A percentile compares a stretch with the other conserved stretches of the same genome.
phyloP scores from a whole-genome alignment of 2,113 vertebrate genomes.

The Holacanthus passer region DNA sequence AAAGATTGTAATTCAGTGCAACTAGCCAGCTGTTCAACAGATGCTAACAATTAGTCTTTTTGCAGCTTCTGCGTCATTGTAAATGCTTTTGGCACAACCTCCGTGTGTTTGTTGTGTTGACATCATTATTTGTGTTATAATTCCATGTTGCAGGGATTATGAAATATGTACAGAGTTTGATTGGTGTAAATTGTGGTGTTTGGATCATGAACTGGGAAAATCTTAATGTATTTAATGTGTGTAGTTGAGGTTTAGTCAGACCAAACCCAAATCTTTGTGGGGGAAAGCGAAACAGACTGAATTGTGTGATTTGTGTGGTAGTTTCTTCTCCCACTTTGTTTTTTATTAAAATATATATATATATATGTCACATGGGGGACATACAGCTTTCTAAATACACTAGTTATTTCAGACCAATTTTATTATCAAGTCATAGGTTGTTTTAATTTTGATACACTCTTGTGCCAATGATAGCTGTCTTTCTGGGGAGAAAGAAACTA shows the following conservation, averaged over 20 bases:
- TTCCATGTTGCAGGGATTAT: conserved; percentile 51
- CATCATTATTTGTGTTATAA: conserved; percentile 14
- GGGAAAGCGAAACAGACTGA: neutral
- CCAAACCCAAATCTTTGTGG: conserved; percentile 5
- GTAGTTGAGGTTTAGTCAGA: conserved; percentile 8
- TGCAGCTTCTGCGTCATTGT: conserved; percentile 35
- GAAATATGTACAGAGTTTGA: conserved; percentile 53
- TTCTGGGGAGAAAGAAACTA: conserved; percentile 45
- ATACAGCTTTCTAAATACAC: neutral
- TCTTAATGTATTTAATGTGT: conserved; percentile 44
- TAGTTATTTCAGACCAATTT: conserved; percentile 1
- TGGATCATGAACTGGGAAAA: conserved; percentile 4
- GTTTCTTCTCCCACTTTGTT: neutral
- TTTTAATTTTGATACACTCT: conserved; percentile 36
- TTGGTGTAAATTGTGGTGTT: conserved; percentile 41
- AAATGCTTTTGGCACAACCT: conserved; percentile 27
- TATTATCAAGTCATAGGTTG: conserved; percentile 13
- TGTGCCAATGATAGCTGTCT: conserved; percentile 75
- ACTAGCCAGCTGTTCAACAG: conserved; percentile 21
- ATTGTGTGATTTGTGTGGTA: neutral
- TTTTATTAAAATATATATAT: neutral
- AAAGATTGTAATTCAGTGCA: conserved; percentile 48
- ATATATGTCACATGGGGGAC: conserved; percentile 6
- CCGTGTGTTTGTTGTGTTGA: conserved; percentile 20
- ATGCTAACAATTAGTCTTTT: conserved; percentile 11